A percentile compares a stretch with the other conserved stretches of the same genome.
Conservation (phyloP, 1,140 invertebrate genomes). For the Anthonomus grandis region DNA sequence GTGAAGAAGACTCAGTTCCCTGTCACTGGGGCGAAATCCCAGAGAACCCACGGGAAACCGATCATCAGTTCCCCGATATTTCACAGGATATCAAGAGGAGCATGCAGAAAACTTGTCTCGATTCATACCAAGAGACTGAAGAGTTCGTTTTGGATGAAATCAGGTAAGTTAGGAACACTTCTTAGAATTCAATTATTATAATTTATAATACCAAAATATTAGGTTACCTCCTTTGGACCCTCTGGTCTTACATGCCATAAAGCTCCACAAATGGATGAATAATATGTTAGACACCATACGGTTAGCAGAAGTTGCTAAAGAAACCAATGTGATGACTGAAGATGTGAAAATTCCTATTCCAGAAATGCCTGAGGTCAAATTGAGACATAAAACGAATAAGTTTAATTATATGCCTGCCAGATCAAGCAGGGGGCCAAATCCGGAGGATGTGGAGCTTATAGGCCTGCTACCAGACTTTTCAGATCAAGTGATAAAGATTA, state of each 20-base stretch:
- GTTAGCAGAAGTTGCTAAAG: conserved; percentile 35
- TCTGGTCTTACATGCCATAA: conserved; percentile 40
- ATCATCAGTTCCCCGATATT: conserved; percentile 31
- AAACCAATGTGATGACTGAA: conserved; percentile 35
- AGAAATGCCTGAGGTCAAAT: conserved; percentile 33
- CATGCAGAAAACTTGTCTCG: conserved; percentile 41
- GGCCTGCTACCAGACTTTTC: too few species aligned
- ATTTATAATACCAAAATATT: too few species aligned
- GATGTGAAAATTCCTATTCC: conserved; percentile 38
- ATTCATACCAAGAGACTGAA: conserved; percentile 35
- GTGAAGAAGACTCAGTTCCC: background rate
- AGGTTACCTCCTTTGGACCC: conserved; percentile 42
- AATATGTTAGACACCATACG: conserved; percentile 41
- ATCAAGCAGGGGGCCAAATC: too few species aligned
- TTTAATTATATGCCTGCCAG: too few species aligned
- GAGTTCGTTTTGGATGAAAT: too few species aligned
- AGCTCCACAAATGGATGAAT: conserved; percentile 43
- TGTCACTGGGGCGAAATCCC: conserved; percentile 39
- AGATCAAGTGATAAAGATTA: too few species aligned
- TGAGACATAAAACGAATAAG: too few species aligned
- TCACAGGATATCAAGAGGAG: conserved; percentile 40
- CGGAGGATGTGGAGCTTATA: too few species aligned
- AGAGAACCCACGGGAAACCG: background rate
- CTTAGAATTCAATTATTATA: too few species aligned
- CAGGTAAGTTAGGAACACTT: too few species aligned